These are phyloP conservation scores for Emydoidea blandingii DNA, from an alignment of 2,797 vertebrate genomes.

Conservation along the genomic window DNA sequence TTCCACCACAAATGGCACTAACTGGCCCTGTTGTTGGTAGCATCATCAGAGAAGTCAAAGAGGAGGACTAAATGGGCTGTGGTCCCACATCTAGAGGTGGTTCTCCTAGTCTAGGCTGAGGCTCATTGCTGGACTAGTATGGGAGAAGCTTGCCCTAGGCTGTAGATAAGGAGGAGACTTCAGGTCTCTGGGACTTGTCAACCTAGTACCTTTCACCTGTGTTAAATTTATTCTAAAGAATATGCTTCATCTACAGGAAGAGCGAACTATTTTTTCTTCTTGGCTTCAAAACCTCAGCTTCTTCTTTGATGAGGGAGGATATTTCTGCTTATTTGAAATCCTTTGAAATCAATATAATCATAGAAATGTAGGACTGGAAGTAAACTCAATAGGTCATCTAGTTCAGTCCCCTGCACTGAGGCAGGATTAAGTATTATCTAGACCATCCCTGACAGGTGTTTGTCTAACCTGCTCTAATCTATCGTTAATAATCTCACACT, in stretches of 20 bases:
- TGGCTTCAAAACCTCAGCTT: background rate
- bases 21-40: background rate
- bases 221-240: background rate
- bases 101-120: background rate
- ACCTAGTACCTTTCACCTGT: background rate
- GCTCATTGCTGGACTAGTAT: background rate
- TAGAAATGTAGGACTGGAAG: background rate
- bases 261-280: background rate
- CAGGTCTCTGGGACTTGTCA: background rate
- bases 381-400: background rate
- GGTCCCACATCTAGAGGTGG: background rate
- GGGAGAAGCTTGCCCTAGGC: background rate
- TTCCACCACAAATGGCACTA: background rate
- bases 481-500: constrained; percentile 46
- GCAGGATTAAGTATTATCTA: background rate
- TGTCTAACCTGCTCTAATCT: background rate
- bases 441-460: background rate
- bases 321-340: constrained; percentile 27
- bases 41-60: background rate
- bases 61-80: background rate
- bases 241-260: background rate
- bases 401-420: background rate
- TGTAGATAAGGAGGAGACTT: background rate
- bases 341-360: constrained; percentile 38
- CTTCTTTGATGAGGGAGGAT: background rate